Conservation (phyloP, 2,888 invertebrate genomes). For the Nomada fabriciana region DNA sequence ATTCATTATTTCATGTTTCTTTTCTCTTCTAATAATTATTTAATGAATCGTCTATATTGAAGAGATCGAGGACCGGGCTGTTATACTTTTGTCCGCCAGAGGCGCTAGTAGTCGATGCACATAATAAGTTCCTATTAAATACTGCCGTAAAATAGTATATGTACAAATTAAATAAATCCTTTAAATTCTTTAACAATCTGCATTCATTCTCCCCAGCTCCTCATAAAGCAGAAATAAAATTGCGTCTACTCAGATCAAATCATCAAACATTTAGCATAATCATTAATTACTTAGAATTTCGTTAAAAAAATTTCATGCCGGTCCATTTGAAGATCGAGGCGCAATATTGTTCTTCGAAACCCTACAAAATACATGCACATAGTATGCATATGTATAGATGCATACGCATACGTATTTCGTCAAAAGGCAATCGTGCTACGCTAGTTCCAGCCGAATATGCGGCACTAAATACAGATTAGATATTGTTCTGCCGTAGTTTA, state of each 20-base stretch:
- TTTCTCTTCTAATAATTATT: background rate
- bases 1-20: background rate
- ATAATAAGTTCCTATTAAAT: background rate
- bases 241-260: background rate
- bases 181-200: background rate
- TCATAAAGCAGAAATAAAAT: no score
- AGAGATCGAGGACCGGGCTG: no score
- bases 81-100: background rate
- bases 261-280: background rate
- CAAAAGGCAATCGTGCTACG: no score
- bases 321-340: background rate
- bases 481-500: no score
- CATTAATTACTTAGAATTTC: background rate
- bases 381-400: no score
- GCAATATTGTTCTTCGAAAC: background rate
- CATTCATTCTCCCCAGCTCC: background rate
- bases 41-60: background rate
- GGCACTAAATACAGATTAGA: no score
- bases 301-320: no score
- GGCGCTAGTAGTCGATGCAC: conserved; percentile 10
- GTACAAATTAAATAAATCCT: conserved; percentile 6
- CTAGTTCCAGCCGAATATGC: no score
- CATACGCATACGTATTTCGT: no score
- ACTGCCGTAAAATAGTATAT: background rate
- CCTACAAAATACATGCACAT: background rate